Conservation (phyloP, 37 sponge, comb jelly and placozoan species). For the Hexactinellida sp. region DNA sequence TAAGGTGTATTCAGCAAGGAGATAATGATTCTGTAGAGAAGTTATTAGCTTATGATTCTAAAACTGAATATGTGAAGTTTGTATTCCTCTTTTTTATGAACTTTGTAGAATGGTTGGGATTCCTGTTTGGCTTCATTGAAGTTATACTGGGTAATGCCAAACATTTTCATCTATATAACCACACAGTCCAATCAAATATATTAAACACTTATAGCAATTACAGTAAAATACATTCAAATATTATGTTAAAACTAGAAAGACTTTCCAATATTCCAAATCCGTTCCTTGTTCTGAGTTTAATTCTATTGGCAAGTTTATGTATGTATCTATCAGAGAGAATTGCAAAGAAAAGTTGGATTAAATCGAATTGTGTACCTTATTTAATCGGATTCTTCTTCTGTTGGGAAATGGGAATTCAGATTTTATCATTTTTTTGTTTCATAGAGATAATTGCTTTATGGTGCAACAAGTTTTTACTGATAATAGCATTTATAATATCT, state of each 20-base stretch:
- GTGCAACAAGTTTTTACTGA: not conserved
- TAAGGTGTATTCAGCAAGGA: not conserved
- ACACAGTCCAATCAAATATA: too few relatives aligned
- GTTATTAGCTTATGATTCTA: not conserved
- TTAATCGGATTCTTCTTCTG: not conserved
- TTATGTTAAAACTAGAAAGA: not conserved
- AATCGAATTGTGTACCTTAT: not conserved
- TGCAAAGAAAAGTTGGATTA: not conserved
- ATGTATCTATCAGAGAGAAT: not conserved
- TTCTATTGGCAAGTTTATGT: not conserved
- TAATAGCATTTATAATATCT: not conserved
- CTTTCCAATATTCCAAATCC: not conserved
- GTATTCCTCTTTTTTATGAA: not conserved
- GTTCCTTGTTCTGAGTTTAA: not conserved
- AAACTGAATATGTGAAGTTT: not conserved
- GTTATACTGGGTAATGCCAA: not conserved
- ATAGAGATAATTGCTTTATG: not conserved
- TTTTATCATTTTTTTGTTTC: not conserved
- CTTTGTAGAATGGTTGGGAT: not conserved
- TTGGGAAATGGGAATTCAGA: not conserved
- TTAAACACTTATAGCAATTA: not conserved
- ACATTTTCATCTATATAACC: not conserved
- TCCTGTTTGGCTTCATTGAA: not conserved
- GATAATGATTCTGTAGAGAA: not conserved
- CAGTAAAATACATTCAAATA: not conserved